Base-by-base conservation (phyloP, 2,888 invertebrate species). In the Zaprionus obscuricornis region DNA sequence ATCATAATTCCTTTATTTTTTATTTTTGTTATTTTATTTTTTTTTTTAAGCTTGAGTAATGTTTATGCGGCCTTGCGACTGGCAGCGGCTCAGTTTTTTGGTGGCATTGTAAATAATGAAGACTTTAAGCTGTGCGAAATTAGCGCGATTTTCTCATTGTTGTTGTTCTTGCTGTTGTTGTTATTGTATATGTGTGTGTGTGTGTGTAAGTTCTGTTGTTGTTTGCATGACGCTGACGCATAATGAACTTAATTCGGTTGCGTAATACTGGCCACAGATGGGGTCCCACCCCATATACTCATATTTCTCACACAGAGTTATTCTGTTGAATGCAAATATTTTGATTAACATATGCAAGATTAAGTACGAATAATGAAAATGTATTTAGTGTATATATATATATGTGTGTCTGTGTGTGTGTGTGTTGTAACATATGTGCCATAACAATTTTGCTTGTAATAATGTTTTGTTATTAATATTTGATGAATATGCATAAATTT, bases 71-170 rank as follows among this genome's bases (percentile, higher is more conserved):
- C 83, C 75, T 68, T 77, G 83, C 36, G 63, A 55, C 75, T 66
- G 83, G 54, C 74, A 60, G 57, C 59, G 75, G 75, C 83, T 78
- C 76, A 71, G 66, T 63, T 79, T 77, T 82, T 70, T 64, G 75
- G 51, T 51, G 49, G 37, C 79, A 60, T 76, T 83, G 76, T 85
- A 77, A 81, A 74, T 86, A 86, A 82, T 77, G 74, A 86, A 86
- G 81, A 82, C 86, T 85, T 82, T 86, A 82, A 86, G 85, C 83
- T 64, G 51, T 68, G 62, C 10, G 56, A 85, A 81, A 81, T 81
- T 86, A 81, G 85, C 85, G 79, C 75, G 26, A 49, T 52, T 56
- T 62, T 47, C 56, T 42, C 56, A 34, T 40, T 55, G 22, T 37
- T 45, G 11, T 37, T 34, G 27, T 26, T 50, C 11, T 20, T 39